phyloP scores from a whole-genome alignment of 2,797 vertebrate species.

The Sitta carolinensis region DNA sequence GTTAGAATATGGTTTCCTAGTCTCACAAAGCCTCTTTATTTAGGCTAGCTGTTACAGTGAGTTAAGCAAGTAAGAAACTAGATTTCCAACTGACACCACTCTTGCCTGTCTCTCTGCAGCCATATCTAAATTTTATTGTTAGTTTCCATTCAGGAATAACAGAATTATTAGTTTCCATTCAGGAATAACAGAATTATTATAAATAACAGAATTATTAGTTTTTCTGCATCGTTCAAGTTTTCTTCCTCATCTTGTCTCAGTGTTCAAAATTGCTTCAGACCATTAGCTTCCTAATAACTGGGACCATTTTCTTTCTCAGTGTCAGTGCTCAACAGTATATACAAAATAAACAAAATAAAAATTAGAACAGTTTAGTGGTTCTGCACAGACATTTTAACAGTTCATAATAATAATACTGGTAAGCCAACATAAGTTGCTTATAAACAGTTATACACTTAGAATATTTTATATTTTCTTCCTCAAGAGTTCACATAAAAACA shows the following conservation, averaged over 20 bases:
- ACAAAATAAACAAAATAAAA: not conserved
- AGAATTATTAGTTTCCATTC: not conserved
- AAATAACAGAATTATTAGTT: too few species aligned
- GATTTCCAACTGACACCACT: not conserved
- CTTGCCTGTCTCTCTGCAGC: not conserved
- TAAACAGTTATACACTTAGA: not conserved
- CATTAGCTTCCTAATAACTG: not conserved
- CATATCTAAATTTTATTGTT: not conserved
- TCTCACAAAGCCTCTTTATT: not conserved
- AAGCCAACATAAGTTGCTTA: not conserved
- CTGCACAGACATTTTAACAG: not conserved
- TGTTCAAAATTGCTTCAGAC: not conserved
- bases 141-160: not conserved
- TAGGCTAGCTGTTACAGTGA: not conserved
- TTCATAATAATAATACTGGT: not conserved
- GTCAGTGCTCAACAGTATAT: not conserved
- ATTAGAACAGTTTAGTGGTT: not conserved
- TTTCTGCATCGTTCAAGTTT: not conserved
- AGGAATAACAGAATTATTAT: not conserved
- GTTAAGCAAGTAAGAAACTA: not conserved
- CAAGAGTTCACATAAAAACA: not conserved
- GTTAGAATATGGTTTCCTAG: not conserved
- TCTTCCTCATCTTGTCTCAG: not conserved
- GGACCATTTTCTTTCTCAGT: not conserved
- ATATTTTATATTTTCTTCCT: not conserved